These are phyloP conservation scores for Drosophila navojoa DNA, from an alignment of 1,140 invertebrate genomes.

Conservation along the genomic window DNA sequence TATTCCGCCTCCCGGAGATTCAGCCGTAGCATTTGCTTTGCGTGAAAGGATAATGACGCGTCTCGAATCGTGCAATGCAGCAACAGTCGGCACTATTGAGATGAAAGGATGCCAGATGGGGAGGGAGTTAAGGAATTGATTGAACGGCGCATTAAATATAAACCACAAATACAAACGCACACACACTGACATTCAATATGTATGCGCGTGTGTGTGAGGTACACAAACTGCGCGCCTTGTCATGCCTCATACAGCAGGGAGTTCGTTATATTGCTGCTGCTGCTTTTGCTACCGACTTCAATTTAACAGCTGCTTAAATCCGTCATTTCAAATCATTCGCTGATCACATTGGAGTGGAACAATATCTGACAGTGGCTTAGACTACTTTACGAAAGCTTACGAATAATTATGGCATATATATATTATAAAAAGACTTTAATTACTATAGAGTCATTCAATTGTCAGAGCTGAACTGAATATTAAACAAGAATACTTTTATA, in stretches of 20 bases:
- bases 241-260: constrained; percentile 17
- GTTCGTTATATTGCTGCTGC: constrained; percentile 5
- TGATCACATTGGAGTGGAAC: background rate
- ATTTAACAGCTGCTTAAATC: constrained; percentile 69
- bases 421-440: too few relatives aligned
- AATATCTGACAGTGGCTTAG: background rate
- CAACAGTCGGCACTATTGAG: constrained; percentile 62
- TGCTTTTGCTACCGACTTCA: constrained; percentile 35
- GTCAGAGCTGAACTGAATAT: too few relatives aligned
- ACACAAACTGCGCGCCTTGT: constrained; percentile 16
- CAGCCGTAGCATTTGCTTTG: constrained; percentile 39
- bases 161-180: constrained; percentile 47
- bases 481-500: too few relatives aligned
- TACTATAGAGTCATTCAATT: too few relatives aligned
- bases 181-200: constrained; percentile 3
- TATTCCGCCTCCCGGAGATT: background rate
- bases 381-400: background rate
- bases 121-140: constrained; percentile 56
- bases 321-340: constrained; percentile 53
- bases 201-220: constrained; percentile 8
- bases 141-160: constrained; percentile 76
- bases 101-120: background rate
- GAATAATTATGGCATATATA: too few relatives aligned
- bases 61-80: constrained; percentile 56
- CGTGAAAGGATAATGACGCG: constrained; percentile 72